Base-by-base conservation (phyloP, 2,888 invertebrate genomes). In the Andrena haemorrhoa region DNA sequence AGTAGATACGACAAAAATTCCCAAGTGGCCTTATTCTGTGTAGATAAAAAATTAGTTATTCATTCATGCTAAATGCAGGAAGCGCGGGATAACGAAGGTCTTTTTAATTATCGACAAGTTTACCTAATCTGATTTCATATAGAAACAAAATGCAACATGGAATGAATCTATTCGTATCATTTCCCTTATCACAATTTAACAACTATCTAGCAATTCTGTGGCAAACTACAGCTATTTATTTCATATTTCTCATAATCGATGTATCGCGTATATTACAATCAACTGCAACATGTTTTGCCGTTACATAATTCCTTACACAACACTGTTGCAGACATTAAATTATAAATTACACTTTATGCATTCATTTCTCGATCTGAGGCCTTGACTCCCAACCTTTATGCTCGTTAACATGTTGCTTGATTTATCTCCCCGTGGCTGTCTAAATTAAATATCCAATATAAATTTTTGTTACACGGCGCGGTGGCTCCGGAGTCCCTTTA, bases 1-100 rank as follows among this genome's bases (percentile, higher is more conserved):
- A 29, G 35, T 53, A 58, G 20, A 75, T 66, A 75, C n/a, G 56
- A 33, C 29, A 23, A 75, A 66, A n/a, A 51, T 20, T 35, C 41
- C 58, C 10, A 58, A 72, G 63, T 12, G 33, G n/a, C 33, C 12
- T 8, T 75, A 74, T 74, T 78, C 51, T 47, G 7, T 10, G 7
- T 10, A 26, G 63, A 82, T 82, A 82, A 68, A 47, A 47, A 75
- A 8, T n/a, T n/a, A 26, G n/a, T 29, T 31, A 10, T 29, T 12
- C 20, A 4, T 26, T 16, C 31, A 35, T 47, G 23, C 1, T 20
- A 51, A 65, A 47, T 3, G 0, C 3, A n/a, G 7, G 26, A n/a
- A 10, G 2, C 16, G 20, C 16, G 47, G 33, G 58, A 12, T 65
- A 77, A 51, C 5, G 10, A 10, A 31, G 41, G 5, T 7, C n/a